phyloP scores from a whole-genome alignment of 2,113 vertebrate genomes.

The Promerops cafer region DNA sequence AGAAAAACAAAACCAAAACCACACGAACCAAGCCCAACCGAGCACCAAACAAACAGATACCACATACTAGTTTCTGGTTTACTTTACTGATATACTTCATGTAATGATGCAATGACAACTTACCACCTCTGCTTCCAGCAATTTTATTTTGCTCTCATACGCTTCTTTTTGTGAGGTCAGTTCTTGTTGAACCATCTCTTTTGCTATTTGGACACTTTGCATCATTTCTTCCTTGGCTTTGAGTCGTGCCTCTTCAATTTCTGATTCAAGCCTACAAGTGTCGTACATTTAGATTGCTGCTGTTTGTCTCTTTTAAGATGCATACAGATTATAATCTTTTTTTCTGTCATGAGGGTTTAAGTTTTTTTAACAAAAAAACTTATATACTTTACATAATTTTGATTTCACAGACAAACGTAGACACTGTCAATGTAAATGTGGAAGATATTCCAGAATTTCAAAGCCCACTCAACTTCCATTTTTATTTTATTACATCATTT shows the following conservation, averaged over 20 bases:
- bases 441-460: background rate
- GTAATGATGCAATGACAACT: background rate
- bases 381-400: background rate
- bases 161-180: constrained; percentile 80
- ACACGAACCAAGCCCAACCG: background rate
- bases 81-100: background rate
- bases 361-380: background rate
- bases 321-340: background rate
- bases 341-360: background rate
- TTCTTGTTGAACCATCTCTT: constrained; percentile 89
- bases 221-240: constrained; percentile 95
- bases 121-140: constrained; percentile 86
- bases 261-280: constrained; percentile 82
- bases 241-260: constrained; percentile 89
- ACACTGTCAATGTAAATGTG: background rate
- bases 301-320: background rate
- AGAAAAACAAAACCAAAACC: background rate
- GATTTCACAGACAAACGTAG: background rate
- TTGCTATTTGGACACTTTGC: constrained; percentile 89
- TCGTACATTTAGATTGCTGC: background rate
- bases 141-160: constrained; percentile 83
- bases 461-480: background rate
- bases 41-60: background rate
- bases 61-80: background rate
- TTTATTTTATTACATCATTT: background rate